Evolutionary conservation across 2,888 invertebrate genomes (phyloP), one percentile per base, ranked within the genome.

Genomic region (Malachius bipustulatus): DNA sequence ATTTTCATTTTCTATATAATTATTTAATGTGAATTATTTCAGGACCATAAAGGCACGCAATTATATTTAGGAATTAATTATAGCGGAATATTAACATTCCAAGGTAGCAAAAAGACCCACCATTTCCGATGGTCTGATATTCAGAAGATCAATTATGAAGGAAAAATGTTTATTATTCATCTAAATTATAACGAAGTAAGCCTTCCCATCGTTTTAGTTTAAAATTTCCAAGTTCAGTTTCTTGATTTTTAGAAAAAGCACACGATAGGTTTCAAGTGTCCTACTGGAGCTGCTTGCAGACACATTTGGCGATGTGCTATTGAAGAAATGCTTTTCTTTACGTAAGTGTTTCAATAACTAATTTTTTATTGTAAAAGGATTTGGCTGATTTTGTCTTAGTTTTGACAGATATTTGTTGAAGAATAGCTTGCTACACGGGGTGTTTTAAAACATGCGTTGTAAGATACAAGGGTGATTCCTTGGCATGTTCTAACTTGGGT

Each of bases 261-360:
- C 61, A 88, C 89, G 14, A 83, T 94, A 43, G 94, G 96, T 10
- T 96, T 91, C 67, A 90, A 91, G 63, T 96, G 96, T 66, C 84
- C 88, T 36, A 84, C 85, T 47, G 83, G 87, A 30, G 78, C 87
- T 28, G 82, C 90, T 34, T 94, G 94, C 59, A 81, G 93, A 47
- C 91, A 96, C 65, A 81, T 97, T 42, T 97, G 96, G 96, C 78
- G 88, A 57, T 93, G 93, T 67, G 91, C 94, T 31, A 88, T 96
- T 47, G 94, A 96, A 59, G 96, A 96, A 66, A 89, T 94, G 80
- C 69, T 94, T 47, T 97, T 97, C 69, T 97, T 93, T 66, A 96
- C 94, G 93, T 93, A 67, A 78, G 81, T 72, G 55, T 35, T 27
- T 10, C 4, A 32, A 13, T 3, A 29, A 11, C 13, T 19, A n/a